Conservation (phyloP, 2,113 vertebrate genomes). For the Paralichthys olivaceus region DNA sequence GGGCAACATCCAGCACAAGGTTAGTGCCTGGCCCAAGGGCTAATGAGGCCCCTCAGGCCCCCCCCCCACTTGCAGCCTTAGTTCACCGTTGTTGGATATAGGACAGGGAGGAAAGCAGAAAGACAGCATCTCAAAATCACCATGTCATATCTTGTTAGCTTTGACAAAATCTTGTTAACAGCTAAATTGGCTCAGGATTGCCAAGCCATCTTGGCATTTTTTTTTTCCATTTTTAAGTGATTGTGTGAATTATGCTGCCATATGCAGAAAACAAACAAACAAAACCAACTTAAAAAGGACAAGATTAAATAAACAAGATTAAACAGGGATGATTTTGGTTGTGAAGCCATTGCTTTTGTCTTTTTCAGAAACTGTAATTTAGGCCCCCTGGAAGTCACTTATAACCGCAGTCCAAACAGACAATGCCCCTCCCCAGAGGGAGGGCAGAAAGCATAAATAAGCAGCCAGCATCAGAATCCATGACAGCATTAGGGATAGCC, state of each 20-base stretch:
- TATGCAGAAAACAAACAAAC: no score
- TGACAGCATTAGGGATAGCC: slow-evolving; percentile 55
- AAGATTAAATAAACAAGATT: slow-evolving; percentile 49
- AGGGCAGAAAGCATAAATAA: slow-evolving; percentile 59
- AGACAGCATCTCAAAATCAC: slow-evolving; percentile 31
- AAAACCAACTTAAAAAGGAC: slow-evolving; percentile 39
- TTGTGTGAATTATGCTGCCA: background rate
- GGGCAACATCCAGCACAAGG: slow-evolving; percentile 25
- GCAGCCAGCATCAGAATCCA: slow-evolving; percentile 62
- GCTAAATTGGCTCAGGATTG: slow-evolving; percentile 8
- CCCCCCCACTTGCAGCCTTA: slow-evolving; percentile 21
- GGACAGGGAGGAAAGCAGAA: slow-evolving; percentile 9
- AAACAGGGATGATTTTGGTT: slow-evolving; percentile 37
- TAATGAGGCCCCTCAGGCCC: slow-evolving; percentile 44
- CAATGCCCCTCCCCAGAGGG: slow-evolving; percentile 75
- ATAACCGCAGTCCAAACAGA: slow-evolving; percentile 86
- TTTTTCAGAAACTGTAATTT: slow-evolving; percentile 60
- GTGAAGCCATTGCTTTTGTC: slow-evolving; percentile 43
- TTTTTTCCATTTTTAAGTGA: background rate
- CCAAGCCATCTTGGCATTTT: slow-evolving; percentile 1
- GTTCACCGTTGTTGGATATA: slow-evolving; percentile 23
- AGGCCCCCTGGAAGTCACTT: slow-evolving; percentile 77
- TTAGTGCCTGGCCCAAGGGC: slow-evolving; percentile 38
- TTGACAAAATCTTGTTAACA: slow-evolving; percentile 22
- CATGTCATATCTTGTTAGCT: slow-evolving; percentile 29